A percentile compares a stretch with the other conserved stretches of the same genome.
Evolutionary conservation across 2,888 invertebrate genomes (phyloP).

Genomic region (Scaptodrosophila latifasciaeformis): DNA sequence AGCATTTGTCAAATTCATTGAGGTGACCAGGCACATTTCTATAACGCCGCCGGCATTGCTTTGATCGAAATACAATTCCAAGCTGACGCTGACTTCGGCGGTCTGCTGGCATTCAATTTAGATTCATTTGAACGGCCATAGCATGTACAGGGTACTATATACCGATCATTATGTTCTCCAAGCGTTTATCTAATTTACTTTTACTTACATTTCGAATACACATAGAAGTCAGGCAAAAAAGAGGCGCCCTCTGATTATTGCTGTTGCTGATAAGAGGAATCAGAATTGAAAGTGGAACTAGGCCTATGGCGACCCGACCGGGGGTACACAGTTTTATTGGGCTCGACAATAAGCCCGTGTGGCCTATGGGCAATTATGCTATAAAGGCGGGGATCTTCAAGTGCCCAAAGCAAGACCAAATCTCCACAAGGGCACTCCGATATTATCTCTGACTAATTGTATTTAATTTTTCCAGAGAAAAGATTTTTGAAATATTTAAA

Average conservation of each 20-base stretch:
- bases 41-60: constrained; percentile 34
- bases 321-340: background rate
- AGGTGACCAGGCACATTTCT: constrained; percentile 55
- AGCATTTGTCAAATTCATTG: constrained; percentile 66
- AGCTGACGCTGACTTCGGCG: constrained; percentile 24
- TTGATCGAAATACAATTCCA: constrained; percentile 36
- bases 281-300: constrained; percentile 18
- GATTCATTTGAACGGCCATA: constrained; percentile 55
- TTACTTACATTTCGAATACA: constrained; percentile 52
- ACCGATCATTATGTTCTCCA: constrained; percentile 12
- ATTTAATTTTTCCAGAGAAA: too few relatives aligned
- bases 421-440: too few relatives aligned
- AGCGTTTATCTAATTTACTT: constrained; percentile 65
- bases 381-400: too few relatives aligned
- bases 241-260: too few relatives aligned
- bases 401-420: too few relatives aligned
- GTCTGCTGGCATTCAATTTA: constrained; percentile 54
- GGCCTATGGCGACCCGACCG: background rate
- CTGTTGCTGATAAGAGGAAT: too few relatives aligned
- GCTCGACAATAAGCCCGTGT: too few relatives aligned
- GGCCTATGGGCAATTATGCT: too few relatives aligned
- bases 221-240: background rate
- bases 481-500: too few relatives aligned
- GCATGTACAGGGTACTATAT: too few relatives aligned
- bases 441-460: too few relatives aligned